Base-by-base conservation (phyloP, 2,888 invertebrate species). In the Petrolisthes manimaculis region DNA sequence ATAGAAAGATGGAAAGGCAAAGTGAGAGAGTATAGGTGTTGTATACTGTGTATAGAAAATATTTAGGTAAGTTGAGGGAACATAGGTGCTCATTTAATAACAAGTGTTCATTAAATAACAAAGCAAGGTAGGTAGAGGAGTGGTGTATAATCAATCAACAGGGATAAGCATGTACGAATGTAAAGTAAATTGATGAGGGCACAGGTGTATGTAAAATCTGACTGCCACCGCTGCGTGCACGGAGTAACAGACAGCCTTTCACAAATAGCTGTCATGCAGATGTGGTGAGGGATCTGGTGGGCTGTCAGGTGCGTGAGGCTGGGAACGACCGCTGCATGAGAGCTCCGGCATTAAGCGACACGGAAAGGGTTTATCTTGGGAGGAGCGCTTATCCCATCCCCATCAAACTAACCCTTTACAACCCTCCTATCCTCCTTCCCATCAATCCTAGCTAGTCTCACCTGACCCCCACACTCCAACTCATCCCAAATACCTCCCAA, bases 251-350 rank as follows among this genome's bases (percentile, higher is more conserved):
- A 87, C 87, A 87, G 71, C 75, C 87, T 78, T 87, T 87, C 87
- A 87, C 83, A 83, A 80, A 83, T 69, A 83, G 75, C 77, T 87
- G 87, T 87, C 87, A 87, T 83, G 87, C 83, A 83, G 83, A 87
- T 83, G 67, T 83, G 87, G 83, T 37, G 67, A 51, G 51, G 87
- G 83, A 87, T 83, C 69, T 83, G 82, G 18, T 14, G 12, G 67
- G 9, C 53, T 83, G 83, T 86, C 80, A 81, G 75, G 87, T 87
- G 83, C 87, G 87, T 87, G 87, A 77, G 74, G 78, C 54, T 69
- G 67, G 69, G 87, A 79, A 87, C 69, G 83, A 51, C 77, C 71
- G 67, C 74, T 87, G 87, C 87, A 87, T 87, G 87, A 83, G 83
- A 83, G 79, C 53, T 74, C 37, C 55, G 83, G 87, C 87, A 87